Percentiles rank a stretch among this genome's conserved stretches.
Evolutionary conservation across 2,888 invertebrate species (phyloP).

Genomic region (Colostygia pectinataria): DNA sequence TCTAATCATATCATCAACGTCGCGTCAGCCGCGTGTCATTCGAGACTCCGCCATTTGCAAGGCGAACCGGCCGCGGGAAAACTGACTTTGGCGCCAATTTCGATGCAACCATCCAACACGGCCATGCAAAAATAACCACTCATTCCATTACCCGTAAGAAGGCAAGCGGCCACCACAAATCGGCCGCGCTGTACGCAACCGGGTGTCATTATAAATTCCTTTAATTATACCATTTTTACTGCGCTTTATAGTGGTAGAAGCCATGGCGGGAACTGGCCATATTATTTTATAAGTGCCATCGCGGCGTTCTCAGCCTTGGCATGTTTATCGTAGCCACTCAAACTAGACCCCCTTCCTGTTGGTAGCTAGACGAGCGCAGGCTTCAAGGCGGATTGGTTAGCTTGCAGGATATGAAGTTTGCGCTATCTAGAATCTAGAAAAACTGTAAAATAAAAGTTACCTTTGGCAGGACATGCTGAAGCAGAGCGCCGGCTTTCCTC

Average conservation of each 20-base stretch:
- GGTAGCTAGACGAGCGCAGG: conserved; percentile 7
- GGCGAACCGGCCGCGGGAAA: conserved; percentile 79
- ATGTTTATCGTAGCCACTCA: conserved; percentile 49
- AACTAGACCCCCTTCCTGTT: conserved; percentile 27
- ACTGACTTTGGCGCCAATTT: conserved; percentile 81
- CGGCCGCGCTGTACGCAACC: conserved; percentile 45
- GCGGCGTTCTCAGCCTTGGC: conserved; percentile 60
- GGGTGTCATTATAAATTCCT: conserved; percentile 72
- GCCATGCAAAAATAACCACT: conserved; percentile 48
- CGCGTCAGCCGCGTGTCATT: conserved; percentile 67
- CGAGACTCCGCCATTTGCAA: conserved; percentile 79
- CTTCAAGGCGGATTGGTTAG: conserved; percentile 17
- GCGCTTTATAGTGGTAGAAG: conserved; percentile 55
- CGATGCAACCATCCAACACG: conserved; percentile 59
- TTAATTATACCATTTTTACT: conserved; percentile 76
- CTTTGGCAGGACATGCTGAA: conserved; percentile 86
- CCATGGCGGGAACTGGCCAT: conserved; percentile 53
- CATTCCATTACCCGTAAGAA: conserved; percentile 25
- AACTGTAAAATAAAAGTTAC: conserved; percentile 60
- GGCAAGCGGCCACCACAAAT: conserved; percentile 44
- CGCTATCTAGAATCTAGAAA: conserved; percentile 46
- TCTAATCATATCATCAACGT: conserved; percentile 26
- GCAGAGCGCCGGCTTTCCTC: conserved; percentile 64
- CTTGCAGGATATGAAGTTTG: conserved; percentile 38
- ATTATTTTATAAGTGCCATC: conserved; percentile 60